Percentiles rank a stretch among this genome's conserved stretches.
phyloP scores from a whole-genome alignment of 2,888 invertebrate species.

The Notodonta ziczac region DNA sequence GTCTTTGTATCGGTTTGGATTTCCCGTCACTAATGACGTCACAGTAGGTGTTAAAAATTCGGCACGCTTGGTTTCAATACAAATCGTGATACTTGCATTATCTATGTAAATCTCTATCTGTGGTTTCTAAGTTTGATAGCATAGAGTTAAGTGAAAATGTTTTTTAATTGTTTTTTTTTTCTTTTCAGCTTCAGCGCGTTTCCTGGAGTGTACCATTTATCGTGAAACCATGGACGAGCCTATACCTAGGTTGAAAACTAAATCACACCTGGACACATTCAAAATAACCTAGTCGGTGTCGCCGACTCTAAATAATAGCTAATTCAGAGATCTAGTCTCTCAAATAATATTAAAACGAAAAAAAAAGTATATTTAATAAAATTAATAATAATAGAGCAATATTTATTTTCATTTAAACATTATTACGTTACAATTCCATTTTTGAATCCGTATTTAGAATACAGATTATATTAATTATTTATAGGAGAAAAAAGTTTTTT shows the following conservation, averaged over 20 bases:
- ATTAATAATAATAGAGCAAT: constrained; percentile 38
- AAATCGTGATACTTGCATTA: no score
- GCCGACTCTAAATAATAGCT: constrained; percentile 20
- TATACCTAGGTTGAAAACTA: constrained; percentile 41
- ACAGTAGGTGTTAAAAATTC: no score
- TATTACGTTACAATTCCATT: constrained; percentile 31
- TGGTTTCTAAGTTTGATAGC: no score
- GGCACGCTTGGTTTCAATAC: no score
- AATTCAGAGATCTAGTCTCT: constrained; percentile 51
- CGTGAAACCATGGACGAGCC: constrained; percentile 66
- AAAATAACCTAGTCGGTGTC: constrained; percentile 50
- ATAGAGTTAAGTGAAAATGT: not conserved
- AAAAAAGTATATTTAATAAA: constrained; percentile 15
- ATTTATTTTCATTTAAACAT: constrained; percentile 25
- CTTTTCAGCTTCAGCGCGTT: constrained; percentile 48
- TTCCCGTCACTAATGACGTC: no score
- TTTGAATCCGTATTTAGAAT: constrained; percentile 34
- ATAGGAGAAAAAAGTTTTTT: constrained; percentile 17
- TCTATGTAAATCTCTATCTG: no score
- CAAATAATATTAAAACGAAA: constrained; percentile 22
- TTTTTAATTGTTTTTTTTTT: constrained; percentile 13
- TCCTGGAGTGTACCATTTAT: constrained; percentile 26
- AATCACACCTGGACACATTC: constrained; percentile 47
- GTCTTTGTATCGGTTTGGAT: no score
- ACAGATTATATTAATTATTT: constrained; percentile 15